Evolutionary conservation across 2,113 vertebrate genomes (phyloP).

Genomic region (Phylloscopus trochiloides): DNA sequence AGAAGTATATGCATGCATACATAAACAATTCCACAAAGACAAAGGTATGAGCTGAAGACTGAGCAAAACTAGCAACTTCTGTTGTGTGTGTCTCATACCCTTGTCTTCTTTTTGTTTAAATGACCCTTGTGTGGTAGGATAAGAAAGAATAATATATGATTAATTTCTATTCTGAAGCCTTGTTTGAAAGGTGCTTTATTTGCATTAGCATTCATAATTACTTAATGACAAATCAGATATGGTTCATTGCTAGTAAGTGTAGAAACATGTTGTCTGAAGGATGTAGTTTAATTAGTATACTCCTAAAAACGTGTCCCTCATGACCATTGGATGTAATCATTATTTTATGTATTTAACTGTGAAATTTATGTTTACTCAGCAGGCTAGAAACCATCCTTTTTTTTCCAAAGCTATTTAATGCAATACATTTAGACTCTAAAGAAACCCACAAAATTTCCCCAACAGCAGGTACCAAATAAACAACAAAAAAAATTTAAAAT

Average conservation of each 20-base stretch:
- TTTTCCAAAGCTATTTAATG: conserved; percentile 50
- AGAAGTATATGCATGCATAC: neutral
- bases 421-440: conserved; percentile 52
- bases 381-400: conserved; percentile 29
- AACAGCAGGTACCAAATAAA: conserved; percentile 58
- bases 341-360: conserved; percentile 88
- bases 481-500: neutral
- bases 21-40: neutral
- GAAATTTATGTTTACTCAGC: conserved; percentile 82
- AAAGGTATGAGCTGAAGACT: neutral
- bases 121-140: conserved; percentile 71
- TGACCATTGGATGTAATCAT: conserved; percentile 82
- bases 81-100: neutral
- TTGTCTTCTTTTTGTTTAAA: conserved; percentile 59
- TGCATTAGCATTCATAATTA: conserved; percentile 98
- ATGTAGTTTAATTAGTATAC: conserved; percentile 91
- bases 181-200: conserved; percentile 91
- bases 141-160: conserved; percentile 74
- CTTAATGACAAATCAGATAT: conserved; percentile 98
- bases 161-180: conserved; percentile 74
- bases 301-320: conserved; percentile 86
- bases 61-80: neutral
- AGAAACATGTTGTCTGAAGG: conserved; percentile 87
- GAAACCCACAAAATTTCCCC: conserved; percentile 36
- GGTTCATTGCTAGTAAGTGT: conserved; percentile 89